Base-by-base conservation (phyloP, 2,113 vertebrate species). In the Hemiprocne comata region DNA sequence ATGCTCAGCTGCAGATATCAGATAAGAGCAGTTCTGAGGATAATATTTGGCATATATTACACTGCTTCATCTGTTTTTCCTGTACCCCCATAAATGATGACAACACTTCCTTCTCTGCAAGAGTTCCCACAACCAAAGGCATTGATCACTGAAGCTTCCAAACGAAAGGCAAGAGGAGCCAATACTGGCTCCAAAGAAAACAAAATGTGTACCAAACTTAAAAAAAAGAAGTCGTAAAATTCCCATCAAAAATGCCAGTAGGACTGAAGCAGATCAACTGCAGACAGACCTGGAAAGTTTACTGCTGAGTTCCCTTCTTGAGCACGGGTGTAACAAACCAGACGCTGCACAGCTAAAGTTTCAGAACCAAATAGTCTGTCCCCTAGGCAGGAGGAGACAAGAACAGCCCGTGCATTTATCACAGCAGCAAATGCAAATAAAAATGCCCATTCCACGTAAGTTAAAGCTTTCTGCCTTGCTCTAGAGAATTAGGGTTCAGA, bases 81-180 rank as follows among this genome's bases (percentile, higher is more conserved):
- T 2, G 93, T 96, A 95, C 94, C 96, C 93, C 85, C 79, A 92
- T 61, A 97, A 96, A 97, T 69, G 88, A 96, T 95, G 95, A 96
- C 92, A 96, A 83, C 88, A 81, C 76, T 93, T 50, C 70, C 72
- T 74, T 85, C 90, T 87, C 90, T 90, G 83, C 95, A 95, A 96
- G 85, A 90, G 80, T 93, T 97, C 94, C 93, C 95, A 94, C 92
- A 96, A 93, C 85, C 90, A 40, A 92, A 97, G 69, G 93, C 94
- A 97, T 92, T 94, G 96, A 97, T 97, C 94, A 97, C 76, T 54
- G 88, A 79, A 89, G 90, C 85, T 93, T 96, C 93, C 85, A 94
- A 90, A 77, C 60, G 90, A 90, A 90, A 95, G 69, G 93, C 92
- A 84, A 40, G 12, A 84, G 61, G n/a, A 85, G 93, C 90, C 96